Evolutionary conservation across 2,888 invertebrate species (phyloP).

Genomic region (Pyrrhia umbra): DNA sequence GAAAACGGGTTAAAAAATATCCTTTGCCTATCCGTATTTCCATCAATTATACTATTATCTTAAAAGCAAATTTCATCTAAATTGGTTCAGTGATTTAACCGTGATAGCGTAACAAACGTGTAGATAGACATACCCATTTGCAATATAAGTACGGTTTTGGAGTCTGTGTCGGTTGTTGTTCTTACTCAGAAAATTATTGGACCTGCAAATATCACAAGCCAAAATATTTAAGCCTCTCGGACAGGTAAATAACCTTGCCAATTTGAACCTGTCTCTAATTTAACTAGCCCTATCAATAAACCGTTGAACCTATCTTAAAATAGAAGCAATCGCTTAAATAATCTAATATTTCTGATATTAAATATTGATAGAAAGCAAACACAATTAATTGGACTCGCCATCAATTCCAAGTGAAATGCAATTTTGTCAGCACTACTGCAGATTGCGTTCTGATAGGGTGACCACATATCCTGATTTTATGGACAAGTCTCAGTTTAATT

Average conservation of each 20-base stretch:
- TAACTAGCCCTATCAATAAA: not conserved
- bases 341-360: not conserved
- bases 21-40: too few relatives aligned
- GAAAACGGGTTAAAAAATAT: too few relatives aligned
- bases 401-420: conserved; percentile 39
- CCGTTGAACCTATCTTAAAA: not conserved
- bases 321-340: not conserved
- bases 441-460: conserved; percentile 18
- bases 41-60: too few relatives aligned
- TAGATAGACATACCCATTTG: too few relatives aligned
- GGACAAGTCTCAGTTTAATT: not conserved
- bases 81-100: too few relatives aligned
- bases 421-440: conserved; percentile 38
- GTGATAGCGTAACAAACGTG: too few relatives aligned
- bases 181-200: too few relatives aligned
- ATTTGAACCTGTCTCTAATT: not conserved
- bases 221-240: too few relatives aligned
- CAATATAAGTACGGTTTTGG: too few relatives aligned
- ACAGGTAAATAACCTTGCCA: not conserved
- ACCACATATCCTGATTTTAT: not conserved
- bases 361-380: conserved; percentile 29
- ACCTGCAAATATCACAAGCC: too few relatives aligned
- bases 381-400: conserved; percentile 28
- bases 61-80: too few relatives aligned
- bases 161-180: too few relatives aligned